A percentile compares a stretch with the other conserved stretches of the same genome.
These are phyloP conservation scores for Campoletis raptor DNA, from an alignment of 2,888 invertebrate species.

Conservation along the genomic window DNA sequence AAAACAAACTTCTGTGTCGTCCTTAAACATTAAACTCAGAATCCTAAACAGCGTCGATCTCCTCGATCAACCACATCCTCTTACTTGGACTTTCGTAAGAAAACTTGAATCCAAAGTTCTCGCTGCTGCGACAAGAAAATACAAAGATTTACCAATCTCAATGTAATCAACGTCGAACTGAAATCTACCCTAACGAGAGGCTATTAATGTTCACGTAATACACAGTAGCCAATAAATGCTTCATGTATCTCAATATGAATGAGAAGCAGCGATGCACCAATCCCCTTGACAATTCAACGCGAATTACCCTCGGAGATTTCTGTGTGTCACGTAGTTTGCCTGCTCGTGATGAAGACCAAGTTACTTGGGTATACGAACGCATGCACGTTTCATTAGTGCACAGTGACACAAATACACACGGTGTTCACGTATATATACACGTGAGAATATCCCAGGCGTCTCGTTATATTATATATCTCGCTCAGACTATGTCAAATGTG, in stretches of 20 bases:
- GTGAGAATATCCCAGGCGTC: slow-evolving; percentile 14
- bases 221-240: slow-evolving; percentile 4
- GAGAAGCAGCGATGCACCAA: not conserved
- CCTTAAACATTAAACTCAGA: too few species aligned
- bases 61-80: not conserved
- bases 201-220: not conserved
- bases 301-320: slow-evolving; percentile 18
- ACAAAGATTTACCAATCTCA: not conserved
- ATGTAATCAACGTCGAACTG: not conserved
- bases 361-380: slow-evolving; percentile 1
- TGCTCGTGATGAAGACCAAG: not conserved
- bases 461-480: slow-evolving; percentile 34
- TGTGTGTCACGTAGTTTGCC: slow-evolving; percentile 40
- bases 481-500: slow-evolving; percentile 30
- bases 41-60: not conserved
- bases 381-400: slow-evolving; percentile 41
- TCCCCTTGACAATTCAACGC: slow-evolving; percentile 18
- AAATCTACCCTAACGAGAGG: not conserved
- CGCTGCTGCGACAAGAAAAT: not conserved
- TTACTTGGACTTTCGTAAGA: not conserved
- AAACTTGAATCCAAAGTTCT: not conserved
- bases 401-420: slow-evolving; percentile 13
- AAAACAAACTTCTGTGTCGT: not conserved
- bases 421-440: not conserved
- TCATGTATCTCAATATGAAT: slow-evolving; percentile 4